Percentiles rank a stretch among this genome's conserved stretches.
Conservation (phyloP, 2,888 invertebrate genomes). For the Dascillus cervinus region DNA sequence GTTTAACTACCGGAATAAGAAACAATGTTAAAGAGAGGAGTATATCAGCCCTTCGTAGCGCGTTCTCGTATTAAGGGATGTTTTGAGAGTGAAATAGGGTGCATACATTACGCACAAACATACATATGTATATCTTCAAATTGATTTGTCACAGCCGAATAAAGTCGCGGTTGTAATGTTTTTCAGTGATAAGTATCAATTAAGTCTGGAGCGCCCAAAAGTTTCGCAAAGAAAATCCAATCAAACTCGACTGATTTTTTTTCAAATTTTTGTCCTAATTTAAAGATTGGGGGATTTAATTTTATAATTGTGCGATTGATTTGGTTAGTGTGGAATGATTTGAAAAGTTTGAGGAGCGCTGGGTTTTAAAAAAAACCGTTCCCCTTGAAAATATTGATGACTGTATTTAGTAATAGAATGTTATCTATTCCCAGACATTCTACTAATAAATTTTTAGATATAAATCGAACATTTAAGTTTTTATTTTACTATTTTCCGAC, state of each 20-base stretch:
- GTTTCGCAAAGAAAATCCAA: background rate
- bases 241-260: too few species aligned
- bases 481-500: slow-evolving; percentile 15
- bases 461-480: slow-evolving; percentile 30
- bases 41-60: slow-evolving; percentile 19
- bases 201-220: slow-evolving; percentile 26
- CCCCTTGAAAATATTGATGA: slow-evolving; percentile 31
- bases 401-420: slow-evolving; percentile 33
- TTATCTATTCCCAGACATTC: slow-evolving; percentile 39
- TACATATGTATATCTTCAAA: slow-evolving; percentile 46
- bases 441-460: slow-evolving; percentile 40
- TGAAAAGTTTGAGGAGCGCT: slow-evolving; percentile 17
- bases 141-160: slow-evolving; percentile 45
- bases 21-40: slow-evolving; percentile 20
- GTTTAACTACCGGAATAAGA: slow-evolving; percentile 18
- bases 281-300: too few species aligned
- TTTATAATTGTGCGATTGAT: too few species aligned
- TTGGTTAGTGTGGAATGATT: too few species aligned
- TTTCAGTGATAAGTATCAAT: slow-evolving; percentile 41
- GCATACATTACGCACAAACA: slow-evolving; percentile 40
- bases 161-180: slow-evolving; percentile 41
- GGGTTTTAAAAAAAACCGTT: slow-evolving; percentile 6
- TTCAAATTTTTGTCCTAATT: too few species aligned
- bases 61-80: slow-evolving; percentile 26
- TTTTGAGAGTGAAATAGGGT: slow-evolving; percentile 34